These are phyloP conservation scores for Theonella swinhoei DNA, from an alignment of 37 sponge, comb jelly and placozoan species.

Conservation along the genomic window DNA sequence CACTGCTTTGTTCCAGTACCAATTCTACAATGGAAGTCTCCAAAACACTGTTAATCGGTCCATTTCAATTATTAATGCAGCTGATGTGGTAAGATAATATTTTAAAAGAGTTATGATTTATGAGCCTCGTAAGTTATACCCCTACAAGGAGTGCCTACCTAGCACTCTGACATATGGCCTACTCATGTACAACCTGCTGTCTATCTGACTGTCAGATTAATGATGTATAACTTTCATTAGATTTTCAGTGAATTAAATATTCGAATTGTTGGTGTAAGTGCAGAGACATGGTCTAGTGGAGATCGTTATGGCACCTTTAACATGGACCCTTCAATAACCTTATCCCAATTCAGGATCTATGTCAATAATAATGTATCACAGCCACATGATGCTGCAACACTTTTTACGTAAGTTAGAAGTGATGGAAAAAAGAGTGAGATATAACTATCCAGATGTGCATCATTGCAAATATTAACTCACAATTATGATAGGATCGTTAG, in stretches of 20 bases:
- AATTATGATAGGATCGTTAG: no score
- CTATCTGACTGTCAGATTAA: no score
- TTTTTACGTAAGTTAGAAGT: neutral
- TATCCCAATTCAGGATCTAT: neutral
- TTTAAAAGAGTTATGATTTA: neutral
- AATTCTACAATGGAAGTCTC: conserved; percentile 10
- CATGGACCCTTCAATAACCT: neutral
- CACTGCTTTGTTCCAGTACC: conserved; percentile 24
- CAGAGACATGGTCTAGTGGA: neutral
- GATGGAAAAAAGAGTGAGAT: no score
- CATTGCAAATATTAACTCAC: no score
- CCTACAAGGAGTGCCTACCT: no score
- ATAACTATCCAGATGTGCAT: no score
- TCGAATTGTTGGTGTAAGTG: neutral
- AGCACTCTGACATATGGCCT: neutral
- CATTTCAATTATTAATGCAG: conserved; percentile 14
- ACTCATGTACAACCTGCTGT: neutral
- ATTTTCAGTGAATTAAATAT: no score
- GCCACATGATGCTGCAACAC: neutral
- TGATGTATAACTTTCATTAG: no score
- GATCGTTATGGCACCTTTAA: neutral
- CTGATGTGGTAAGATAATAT: conserved; percentile 7
- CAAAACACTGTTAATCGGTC: conserved; percentile 39
- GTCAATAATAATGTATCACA: neutral
- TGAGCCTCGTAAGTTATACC: neutral